A percentile compares a stretch with the other conserved stretches of the same genome.
phyloP scores from a whole-genome alignment of 2,888 invertebrate species.

The Entomobrya proxima region DNA sequence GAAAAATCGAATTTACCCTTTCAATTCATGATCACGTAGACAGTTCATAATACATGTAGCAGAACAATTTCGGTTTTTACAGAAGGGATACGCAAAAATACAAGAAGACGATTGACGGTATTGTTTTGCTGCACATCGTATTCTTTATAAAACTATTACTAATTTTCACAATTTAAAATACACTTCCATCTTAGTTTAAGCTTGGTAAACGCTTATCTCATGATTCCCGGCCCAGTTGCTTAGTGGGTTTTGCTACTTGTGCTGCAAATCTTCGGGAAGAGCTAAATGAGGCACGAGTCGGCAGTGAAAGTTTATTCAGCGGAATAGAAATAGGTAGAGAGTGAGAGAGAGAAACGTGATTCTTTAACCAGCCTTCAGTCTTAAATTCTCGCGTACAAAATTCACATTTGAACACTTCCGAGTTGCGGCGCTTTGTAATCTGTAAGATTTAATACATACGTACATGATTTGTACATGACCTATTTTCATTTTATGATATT shows the following conservation, averaged over 20 bases:
- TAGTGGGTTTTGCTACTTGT: conserved; percentile 44
- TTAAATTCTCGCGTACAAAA: conserved; percentile 75
- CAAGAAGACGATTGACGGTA: neutral
- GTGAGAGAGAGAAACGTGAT: conserved; percentile 72
- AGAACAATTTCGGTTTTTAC: no score
- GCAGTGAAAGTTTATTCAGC: conserved; percentile 73
- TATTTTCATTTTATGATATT: neutral
- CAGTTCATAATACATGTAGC: no score
- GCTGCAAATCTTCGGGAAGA: conserved; percentile 60
- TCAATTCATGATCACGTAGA: no score
- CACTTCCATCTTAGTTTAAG: neutral
- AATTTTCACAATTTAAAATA: conserved; percentile 19
- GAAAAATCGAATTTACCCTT: no score
- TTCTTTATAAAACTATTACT: neutral
- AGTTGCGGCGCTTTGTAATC: conserved; percentile 67
- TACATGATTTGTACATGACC: neutral
- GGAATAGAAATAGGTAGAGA: conserved; percentile 75
- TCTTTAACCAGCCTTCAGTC: conserved; percentile 75
- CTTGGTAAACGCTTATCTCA: neutral
- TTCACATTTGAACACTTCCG: conserved; percentile 75
- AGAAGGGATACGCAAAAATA: no score
- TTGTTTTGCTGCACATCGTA: no score
- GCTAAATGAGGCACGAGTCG: conserved; percentile 73
- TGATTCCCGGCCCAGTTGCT: conserved; percentile 45
- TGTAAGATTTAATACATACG: neutral